Percentiles rank a stretch among this genome's conserved stretches.
These are phyloP conservation scores for Lycopodina hypogea DNA, from an alignment of 37 sponge, comb jelly and placozoan genomes.

Conservation along the genomic window DNA sequence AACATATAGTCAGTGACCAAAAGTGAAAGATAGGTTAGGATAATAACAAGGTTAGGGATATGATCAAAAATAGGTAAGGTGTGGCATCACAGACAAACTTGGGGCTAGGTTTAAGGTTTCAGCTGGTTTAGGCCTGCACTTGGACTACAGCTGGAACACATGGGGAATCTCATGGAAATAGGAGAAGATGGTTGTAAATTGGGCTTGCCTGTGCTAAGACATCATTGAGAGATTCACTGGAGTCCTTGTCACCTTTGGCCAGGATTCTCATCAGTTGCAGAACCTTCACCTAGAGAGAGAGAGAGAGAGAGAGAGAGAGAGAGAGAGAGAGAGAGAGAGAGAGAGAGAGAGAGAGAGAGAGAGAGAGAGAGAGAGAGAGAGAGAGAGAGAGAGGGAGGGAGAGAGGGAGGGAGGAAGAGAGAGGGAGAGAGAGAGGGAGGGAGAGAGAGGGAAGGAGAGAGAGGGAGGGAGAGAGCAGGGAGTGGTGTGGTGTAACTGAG, in stretches of 20 bases:
- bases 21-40: no score
- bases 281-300: constrained; percentile 53
- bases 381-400: not conserved
- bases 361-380: not conserved
- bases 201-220: constrained; percentile 85
- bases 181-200: not conserved
- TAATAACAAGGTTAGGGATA: no score
- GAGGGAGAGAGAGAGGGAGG: not conserved
- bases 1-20: no score
- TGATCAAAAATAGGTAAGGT: no score
- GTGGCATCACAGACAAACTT: no score
- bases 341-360: not conserved
- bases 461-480: no score
- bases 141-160: not conserved
- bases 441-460: not conserved
- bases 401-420: not conserved
- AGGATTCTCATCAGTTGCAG: constrained; percentile 80
- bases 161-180: not conserved
- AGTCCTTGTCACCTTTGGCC: constrained; percentile 79
- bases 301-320: not conserved
- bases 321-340: not conserved
- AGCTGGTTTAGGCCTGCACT: not conserved
- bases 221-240: constrained; percentile 93
- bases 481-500: no score
- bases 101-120: no score